These are phyloP conservation scores for Cheilosia grossa DNA, from an alignment of 2,888 invertebrate species.

Conservation along the genomic window DNA sequence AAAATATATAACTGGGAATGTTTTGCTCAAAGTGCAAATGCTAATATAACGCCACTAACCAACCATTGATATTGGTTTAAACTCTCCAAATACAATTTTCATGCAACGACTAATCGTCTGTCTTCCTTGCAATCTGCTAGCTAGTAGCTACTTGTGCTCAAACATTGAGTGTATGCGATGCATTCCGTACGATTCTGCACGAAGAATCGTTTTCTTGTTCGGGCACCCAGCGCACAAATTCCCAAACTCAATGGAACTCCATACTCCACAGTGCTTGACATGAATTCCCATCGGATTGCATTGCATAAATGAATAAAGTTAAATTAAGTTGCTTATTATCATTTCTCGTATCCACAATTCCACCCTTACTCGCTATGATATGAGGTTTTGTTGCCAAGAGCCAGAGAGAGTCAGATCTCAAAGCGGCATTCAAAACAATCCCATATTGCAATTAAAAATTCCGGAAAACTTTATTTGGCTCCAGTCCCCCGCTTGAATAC, in stretches of 20 bases:
- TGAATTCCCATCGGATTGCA: constrained; percentile 30
- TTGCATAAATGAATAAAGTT: constrained; percentile 59
- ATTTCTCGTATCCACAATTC: constrained; percentile 27
- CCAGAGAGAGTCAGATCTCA: constrained; percentile 21
- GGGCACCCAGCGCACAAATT: background rate
- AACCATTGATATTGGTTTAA: too few species aligned
- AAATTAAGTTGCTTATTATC: constrained; percentile 64
- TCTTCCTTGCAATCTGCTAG: too few species aligned
- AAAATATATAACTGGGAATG: too few species aligned
- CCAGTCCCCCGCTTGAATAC: constrained; percentile 7
- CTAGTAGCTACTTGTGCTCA: background rate
- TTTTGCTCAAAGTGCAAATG: too few species aligned
- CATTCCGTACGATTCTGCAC: background rate
- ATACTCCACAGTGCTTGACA: constrained; percentile 35
- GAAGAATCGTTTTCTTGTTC: background rate
- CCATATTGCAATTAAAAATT: constrained; percentile 60
- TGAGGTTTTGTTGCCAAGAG: constrained; percentile 5
- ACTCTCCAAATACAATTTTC: too few species aligned
- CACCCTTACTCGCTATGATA: constrained; percentile 8
- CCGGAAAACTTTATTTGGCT: constrained; percentile 56
- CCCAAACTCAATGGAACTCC: constrained; percentile 2
- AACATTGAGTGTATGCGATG: background rate
- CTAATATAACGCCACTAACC: too few species aligned
- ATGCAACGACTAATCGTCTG: too few species aligned
- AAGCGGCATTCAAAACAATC: constrained; percentile 41